Evolutionary conservation across 2,113 vertebrate species (phyloP), one percentile per base, ranked within the genome.

Genomic region (Anoplopoma fimbria): DNA sequence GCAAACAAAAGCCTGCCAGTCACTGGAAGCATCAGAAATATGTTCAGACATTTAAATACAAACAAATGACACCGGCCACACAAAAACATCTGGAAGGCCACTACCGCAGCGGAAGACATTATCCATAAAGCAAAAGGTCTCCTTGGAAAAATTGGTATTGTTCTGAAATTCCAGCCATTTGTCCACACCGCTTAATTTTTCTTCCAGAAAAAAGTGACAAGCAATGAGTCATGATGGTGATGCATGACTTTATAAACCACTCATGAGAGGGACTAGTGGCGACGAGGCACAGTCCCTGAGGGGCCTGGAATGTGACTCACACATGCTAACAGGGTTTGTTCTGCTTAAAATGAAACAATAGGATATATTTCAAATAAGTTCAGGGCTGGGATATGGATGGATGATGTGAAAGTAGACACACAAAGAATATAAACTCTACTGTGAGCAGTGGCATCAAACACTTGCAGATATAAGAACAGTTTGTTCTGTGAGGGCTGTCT

Each of bases 151-250:
- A 80, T 78, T 84, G 82, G 75, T 53, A 85, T 91, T 88, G 85
- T 93, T 92, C 78, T 83, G 75, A 90, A 88, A 89, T 87, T 89
- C 83, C 84, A 87, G 79, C 84, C 81, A 82, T 83, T 89, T 86
- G 90, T 90, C 88, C 76, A 77, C 75, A 61, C 49, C 2, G 80
- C 77, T 87, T 77, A 74, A 83, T 86, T 69, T 87, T 78, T 86
- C 86, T 78, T 85, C 82, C 85, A 72, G 33, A 89, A 55, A n/a
- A 87, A 85, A 74, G 82, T 83, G 87, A 87, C 86, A 90, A 69
- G 81, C 81, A 73, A 77, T 90, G 85, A 93, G 84, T 89, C 89
- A 89, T 53, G 65, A 78, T 77, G 84, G 75, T 81, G 86, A 87
- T 77, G 64, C 80, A 85, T 84, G 81, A 82, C 75, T 90, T 85